These are phyloP conservation scores for Plagodis dolabraria DNA, from an alignment of 2,888 invertebrate genomes.

Conservation along the genomic window DNA sequence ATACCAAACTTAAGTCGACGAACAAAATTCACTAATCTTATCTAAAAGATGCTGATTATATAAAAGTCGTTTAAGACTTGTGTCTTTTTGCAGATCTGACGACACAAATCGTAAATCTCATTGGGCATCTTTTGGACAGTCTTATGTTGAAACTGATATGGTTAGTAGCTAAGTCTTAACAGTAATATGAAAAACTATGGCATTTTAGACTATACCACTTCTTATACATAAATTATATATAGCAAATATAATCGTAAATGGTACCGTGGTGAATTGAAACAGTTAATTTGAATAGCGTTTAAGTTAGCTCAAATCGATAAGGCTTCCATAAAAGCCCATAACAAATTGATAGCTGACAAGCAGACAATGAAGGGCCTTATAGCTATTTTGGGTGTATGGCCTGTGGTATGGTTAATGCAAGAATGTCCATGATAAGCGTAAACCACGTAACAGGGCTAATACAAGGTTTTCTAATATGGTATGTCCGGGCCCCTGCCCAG, in stretches of 20 bases:
- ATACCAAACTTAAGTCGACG: no score
- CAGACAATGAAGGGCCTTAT: conserved; percentile 31
- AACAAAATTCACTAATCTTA: no score
- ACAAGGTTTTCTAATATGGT: conserved; percentile 22
- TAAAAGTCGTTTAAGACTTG: no score
- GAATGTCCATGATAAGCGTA: conserved; percentile 33
- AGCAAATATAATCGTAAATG: conserved; percentile 1
- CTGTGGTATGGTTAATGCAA: conserved; percentile 15
- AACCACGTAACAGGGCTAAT: conserved; percentile 34
- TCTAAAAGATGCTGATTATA: no score
- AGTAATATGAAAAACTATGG: no score
- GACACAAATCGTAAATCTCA: no score
- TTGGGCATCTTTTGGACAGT: no score
- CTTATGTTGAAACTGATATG: no score
- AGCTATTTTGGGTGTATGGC: conserved; percentile 18
- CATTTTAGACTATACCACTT: no score
- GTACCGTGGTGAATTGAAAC: conserved; percentile 5
- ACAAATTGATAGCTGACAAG: conserved; percentile 41
- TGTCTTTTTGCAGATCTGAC: no score
- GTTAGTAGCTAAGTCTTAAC: no score
- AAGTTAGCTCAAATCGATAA: conserved; percentile 22
- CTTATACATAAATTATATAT: no score
- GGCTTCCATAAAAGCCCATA: conserved; percentile 32
- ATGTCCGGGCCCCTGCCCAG: conserved; percentile 11
- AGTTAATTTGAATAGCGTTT: conserved; percentile 17